Evolutionary conservation across 2,797 vertebrate genomes (phyloP), one percentile per base, ranked within the genome.

Genomic region (Loriculus beryllinus): DNA sequence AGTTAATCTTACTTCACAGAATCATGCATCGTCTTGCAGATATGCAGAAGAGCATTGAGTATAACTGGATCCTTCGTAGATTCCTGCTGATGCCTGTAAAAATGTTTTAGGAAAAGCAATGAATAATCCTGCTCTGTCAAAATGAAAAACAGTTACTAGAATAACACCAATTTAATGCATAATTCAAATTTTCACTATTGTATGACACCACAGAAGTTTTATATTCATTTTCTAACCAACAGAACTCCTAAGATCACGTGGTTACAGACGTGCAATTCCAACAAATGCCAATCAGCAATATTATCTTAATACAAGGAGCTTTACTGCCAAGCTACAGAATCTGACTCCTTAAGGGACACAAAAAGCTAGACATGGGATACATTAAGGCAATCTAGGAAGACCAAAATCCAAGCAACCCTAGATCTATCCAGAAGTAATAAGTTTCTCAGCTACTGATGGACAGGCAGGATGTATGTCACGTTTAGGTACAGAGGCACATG

Each of bases 1-100:
- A 79, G 12, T 20, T 62, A 26, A 47, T 63, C 98, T 97, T 98
- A 99, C 99, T 99, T 99, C 85, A 99, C 99, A 14, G 99, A 99
- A 95, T 99, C 99, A 3, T 99, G 99, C 99, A 99, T 99, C 22
- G 98, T 99, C 97, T 99, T 99, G 97, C 99, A 99, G 96, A 99
- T 98, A 15, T 99, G 99, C 92, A 99, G 96, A 89, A 99, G 98
- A 64, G 99, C 99, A 12, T 99, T 99, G 77, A 99, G 98, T 82
- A 99, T 99, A 74, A 99, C 99, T 0, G 99, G 99, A 84, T 99
- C 99, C 97, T 99, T 99, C 8, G 99, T 99, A 11, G 98, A 93
- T 90, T 99, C 99, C 93, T 98, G 98, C 92, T 99, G 99, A 82
- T 99, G 98, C 98, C 99, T 99, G 91, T 17, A 75, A 75, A 95